Base-by-base conservation (phyloP, 2,888 invertebrate species). In the Polymixis lichenea region DNA sequence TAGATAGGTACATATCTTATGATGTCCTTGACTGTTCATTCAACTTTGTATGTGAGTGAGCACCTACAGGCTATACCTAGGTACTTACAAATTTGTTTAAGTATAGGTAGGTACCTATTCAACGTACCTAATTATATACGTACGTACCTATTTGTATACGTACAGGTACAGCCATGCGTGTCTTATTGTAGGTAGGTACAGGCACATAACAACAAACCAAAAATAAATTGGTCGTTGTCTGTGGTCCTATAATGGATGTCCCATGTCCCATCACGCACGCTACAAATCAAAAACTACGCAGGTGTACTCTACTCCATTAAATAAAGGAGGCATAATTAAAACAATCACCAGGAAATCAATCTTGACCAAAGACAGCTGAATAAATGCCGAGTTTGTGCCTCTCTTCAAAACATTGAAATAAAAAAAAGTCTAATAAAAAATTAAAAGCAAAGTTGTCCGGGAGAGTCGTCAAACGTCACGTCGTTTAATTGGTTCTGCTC, bases 271-370 rank as follows among this genome's bases (percentile, higher is more conserved):
- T 66, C 60, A 70, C 53, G 64, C 62, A 32, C 60, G 60, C 60
- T 64, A 65, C 38, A 60, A 62, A 77, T 76, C 32, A 68, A 74
- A 38, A 60, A 78, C 72, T 68, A 77, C 74, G 65, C 69, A 75
- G 55, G 49, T 71, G 53, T 69, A 83, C 78, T 84, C 78, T 83
- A 72, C 81, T 87, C 83, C 77, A 89, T 89, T 88, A 87, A 87
- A 90, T n/a, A n/a, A n/a, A n/a, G 87, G 75, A 88, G 80, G 62
- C 71, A 86, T 89, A 89, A 91, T 91, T 91, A 89, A 89, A 91
- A 87, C 84, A 89, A 90, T 87, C 74, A 77, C 79, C 78, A 80
- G 71, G 78, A 84, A 86, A 89, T 88, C 87, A 82, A 84, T 32
- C 61, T 74, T 66, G 65, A 82, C 77, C 76, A 70, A 75, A 77